Evolutionary conservation across 2,888 invertebrate genomes (phyloP), one percentile per base, ranked within the genome.

Genomic region (Idaea aversata): DNA sequence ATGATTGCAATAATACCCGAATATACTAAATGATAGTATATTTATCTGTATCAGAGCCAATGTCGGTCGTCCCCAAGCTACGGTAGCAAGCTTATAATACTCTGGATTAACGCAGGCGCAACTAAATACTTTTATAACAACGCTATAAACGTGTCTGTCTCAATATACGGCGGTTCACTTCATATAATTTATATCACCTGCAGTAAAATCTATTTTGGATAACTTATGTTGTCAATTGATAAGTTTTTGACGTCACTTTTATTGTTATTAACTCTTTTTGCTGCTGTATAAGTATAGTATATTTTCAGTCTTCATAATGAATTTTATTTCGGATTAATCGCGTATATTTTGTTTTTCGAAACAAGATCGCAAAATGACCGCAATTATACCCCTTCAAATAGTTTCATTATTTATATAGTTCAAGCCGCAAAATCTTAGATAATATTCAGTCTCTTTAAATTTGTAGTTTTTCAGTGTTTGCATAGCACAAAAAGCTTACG

Each of bases 81-180:
- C 82, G 73, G 80, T 81, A 83, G 85, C 81, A 74, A 79, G 76
- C 75, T 76, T 73, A 77, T 88, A 87, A 90, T 84, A 75, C 88
- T 71, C 38, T 65, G 82, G 86, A 84, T 91, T 90, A 90, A 72
- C 82, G 82, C 86, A 80, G 78, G 86, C 86, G 83, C 85, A 84
- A 74, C 85, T 87, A 88, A 72, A 88, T 86, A 82, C 88, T 83
- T 91, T 91, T 91, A 90, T 84, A 88, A 89, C 86, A 77, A 72
- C 78, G 83, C 78, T 84, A 86, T 90, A 88, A 90, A 88, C 86
- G 83, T 77, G 81, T 81, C 83, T 81, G 83, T 81, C 82, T 84
- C 84, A 82, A 88, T 88, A 83, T 81, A 75, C 76, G 67, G 80
- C 84, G 81, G 83, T 77, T 79, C 80, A 77, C 74, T 71, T 68